Conservation (phyloP, 2,888 invertebrate genomes). For the Stegana nigrithorax region DNA sequence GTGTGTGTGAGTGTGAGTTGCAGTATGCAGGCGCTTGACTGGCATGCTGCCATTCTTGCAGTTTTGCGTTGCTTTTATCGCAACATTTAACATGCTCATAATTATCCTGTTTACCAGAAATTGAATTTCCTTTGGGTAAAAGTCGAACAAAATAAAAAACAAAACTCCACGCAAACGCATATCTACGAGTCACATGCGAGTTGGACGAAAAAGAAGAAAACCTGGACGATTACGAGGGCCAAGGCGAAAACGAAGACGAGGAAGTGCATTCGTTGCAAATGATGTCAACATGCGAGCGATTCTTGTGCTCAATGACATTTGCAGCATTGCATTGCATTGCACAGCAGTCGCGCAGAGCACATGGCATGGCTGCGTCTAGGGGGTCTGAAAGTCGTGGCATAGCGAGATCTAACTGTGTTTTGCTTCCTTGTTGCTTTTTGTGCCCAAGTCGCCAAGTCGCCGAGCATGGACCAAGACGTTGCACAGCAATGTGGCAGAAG, state of each 20-base stretch:
- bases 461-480: not conserved
- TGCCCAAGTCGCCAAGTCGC: not conserved
- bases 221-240: slow-evolving; percentile 13
- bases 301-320: slow-evolving; percentile 38
- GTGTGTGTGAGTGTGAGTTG: slow-evolving; percentile 28
- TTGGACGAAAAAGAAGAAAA: slow-evolving; percentile 1
- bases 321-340: slow-evolving; percentile 35
- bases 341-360: slow-evolving; percentile 31
- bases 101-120: slow-evolving; percentile 62
- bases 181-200: not conserved
- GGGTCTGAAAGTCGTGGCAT: slow-evolving; percentile 15
- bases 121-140: slow-evolving; percentile 55
- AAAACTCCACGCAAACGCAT: not conserved
- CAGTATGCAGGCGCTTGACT: slow-evolving; percentile 41
- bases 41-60: not conserved
- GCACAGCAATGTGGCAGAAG: not conserved
- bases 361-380: not conserved
- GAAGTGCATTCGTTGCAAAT: slow-evolving; percentile 23
- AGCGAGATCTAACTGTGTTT: not conserved
- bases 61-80: slow-evolving; percentile 54
- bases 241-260: slow-evolving; percentile 15
- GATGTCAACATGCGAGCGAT: slow-evolving; percentile 44
- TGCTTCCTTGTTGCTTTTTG: not conserved
- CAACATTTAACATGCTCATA: slow-evolving; percentile 63
- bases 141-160: slow-evolving; percentile 1